Evolutionary conservation across 2,113 vertebrate species (phyloP).

Genomic region (Sinocyclocheilus anshuiensis): DNA sequence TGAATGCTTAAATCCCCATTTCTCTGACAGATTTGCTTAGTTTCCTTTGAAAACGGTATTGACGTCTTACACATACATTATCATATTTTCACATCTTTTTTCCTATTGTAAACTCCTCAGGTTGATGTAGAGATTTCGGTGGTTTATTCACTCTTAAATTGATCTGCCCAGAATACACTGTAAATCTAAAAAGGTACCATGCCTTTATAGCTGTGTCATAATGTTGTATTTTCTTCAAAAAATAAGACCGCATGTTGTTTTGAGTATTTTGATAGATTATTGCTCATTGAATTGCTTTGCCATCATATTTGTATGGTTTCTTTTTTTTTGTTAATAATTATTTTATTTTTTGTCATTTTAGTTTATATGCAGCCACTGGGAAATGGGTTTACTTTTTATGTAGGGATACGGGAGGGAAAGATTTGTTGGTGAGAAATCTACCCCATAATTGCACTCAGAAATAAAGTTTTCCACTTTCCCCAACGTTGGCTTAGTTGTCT

Average conservation of each 20-base stretch:
- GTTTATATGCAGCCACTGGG: constrained; percentile 9
- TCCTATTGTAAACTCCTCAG: constrained; percentile 31
- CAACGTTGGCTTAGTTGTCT: constrained; percentile 30
- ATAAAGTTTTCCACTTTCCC: constrained; percentile 66
- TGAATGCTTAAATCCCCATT: too few relatives aligned
- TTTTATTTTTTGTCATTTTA: neutral
- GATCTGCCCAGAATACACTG: constrained; percentile 4
- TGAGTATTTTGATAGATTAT: constrained; percentile 4
- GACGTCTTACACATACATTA: neutral
- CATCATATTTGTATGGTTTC: neutral
- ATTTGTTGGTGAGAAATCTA: constrained; percentile 50
- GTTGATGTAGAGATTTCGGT: neutral
- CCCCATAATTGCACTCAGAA: constrained; percentile 64
- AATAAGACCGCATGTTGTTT: neutral
- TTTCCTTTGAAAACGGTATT: too few relatives aligned
- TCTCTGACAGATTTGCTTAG: too few relatives aligned
- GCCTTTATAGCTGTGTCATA: neutral
- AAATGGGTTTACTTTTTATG: constrained; percentile 44
- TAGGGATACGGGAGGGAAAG: constrained; percentile 5
- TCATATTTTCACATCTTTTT: neutral
- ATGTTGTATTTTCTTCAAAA: neutral
- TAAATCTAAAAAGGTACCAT: neutral
- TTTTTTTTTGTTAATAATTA: neutral
- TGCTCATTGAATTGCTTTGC: neutral
- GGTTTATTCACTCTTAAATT: neutral